Evolutionary conservation across 2,797 vertebrate genomes (phyloP).

Genomic region (Diglossa cyanea): DNA sequence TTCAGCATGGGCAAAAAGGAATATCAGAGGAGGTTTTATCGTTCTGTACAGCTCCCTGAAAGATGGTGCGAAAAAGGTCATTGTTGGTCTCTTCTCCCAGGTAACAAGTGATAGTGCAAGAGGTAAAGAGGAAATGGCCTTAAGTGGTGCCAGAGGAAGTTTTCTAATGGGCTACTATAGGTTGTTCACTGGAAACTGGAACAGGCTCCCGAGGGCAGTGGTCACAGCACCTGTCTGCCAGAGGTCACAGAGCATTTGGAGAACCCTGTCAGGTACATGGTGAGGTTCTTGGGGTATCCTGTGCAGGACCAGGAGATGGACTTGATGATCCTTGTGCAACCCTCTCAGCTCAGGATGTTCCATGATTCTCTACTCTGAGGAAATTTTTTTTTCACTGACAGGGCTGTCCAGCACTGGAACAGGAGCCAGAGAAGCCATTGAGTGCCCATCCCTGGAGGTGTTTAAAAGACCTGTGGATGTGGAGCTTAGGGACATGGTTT

Average conservation of each 20-base stretch:
- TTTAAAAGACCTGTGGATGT: background rate
- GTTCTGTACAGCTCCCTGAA: background rate
- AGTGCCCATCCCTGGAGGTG: background rate
- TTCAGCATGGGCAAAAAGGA: background rate
- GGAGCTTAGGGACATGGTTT: background rate
- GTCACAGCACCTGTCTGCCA: background rate
- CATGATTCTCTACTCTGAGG: background rate
- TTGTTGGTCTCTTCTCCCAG: background rate
- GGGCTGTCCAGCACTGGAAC: background rate
- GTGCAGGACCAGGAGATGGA: background rate
- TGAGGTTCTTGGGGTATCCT: background rate
- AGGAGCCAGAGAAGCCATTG: too few relatives aligned
- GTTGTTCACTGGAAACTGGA: background rate
- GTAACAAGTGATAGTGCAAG: background rate
- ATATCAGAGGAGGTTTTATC: background rate
- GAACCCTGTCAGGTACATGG: background rate
- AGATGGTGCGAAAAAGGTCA: background rate
- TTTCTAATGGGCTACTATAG: background rate
- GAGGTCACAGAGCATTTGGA: background rate
- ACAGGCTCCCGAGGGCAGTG: background rate
- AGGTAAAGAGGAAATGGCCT: background rate
- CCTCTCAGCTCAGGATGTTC: background rate
- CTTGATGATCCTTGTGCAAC: too few relatives aligned
- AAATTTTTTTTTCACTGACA: background rate
- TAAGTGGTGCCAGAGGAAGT: background rate